Evolutionary conservation across 2,797 vertebrate species (phyloP), one percentile per base, ranked within the genome.

Genomic region (Paramormyrops hopkinsi): DNA sequence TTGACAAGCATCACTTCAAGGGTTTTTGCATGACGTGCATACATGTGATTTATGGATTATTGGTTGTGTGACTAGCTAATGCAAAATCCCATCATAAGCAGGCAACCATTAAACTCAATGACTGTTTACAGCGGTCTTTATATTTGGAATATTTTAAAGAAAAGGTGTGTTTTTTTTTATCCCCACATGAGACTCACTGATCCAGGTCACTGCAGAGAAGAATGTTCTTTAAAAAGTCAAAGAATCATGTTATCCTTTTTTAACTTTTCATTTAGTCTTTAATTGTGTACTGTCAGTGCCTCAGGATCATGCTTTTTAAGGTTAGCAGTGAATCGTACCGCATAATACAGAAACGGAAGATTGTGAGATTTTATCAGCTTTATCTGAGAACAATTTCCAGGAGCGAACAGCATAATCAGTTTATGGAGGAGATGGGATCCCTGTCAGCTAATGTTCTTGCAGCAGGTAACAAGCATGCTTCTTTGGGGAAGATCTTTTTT

Each of bases 11-110:
- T 96, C 95, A 94, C 93, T 94, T 95, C 95, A 95, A 94, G 95
- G 96, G 95, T 96, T 96, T 95, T 95, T 94, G 94, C 94, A 95
- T 56, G 3, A 46, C 95, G 96, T 96, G 95, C 92, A 94, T 91
- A 92, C 17, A 33, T 37, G 12, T 37, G 14, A 73, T 73, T 73
- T 73, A 73, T 73, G 65, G 65, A 17, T 73, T 73, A 17, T 73
- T 73, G 65, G 65, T 73, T 73, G 65, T 73, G 29, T 37, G 65
- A 17, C 29, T 73, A 17, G 29, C 65, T 73, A 73, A 73, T 33
- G 12, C 65, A 73, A 5, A 73, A 73, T 37, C 65, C 29, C 65
- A 59, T 69, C 54, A 91, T 53, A 41, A 82, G 73, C 33, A 62
- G 73, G 86, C 79, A 82, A 88, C 69, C 87, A 79, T 89, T 90